A percentile compares a stretch with the other conserved stretches of the same genome.
Conservation (phyloP, 2,797 vertebrate genomes). For the Chiloscyllium punctatum region DNA sequence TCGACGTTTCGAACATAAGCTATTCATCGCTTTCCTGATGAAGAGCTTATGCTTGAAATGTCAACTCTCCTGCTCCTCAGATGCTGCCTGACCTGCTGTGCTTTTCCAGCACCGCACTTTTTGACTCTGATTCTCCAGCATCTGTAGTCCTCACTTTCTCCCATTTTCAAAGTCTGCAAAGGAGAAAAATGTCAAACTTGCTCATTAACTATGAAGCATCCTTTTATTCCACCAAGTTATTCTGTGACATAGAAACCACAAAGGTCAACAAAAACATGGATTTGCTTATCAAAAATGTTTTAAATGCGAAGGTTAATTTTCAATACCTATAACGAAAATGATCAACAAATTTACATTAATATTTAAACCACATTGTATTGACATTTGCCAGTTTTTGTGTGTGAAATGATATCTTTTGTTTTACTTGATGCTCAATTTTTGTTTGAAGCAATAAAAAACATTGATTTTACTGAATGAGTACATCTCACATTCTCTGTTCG, state of each 20-base stretch:
- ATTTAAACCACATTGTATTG: neutral
- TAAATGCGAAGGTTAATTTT: neutral
- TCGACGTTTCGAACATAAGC: no score
- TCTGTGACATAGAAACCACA: neutral
- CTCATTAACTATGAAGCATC: neutral
- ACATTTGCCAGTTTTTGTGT: neutral
- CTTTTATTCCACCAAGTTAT: neutral
- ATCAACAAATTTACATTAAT: neutral
- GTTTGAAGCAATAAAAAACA: neutral
- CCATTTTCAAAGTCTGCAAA: neutral
- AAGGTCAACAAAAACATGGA: neutral
- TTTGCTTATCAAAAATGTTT: neutral
- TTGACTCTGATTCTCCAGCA: no score
- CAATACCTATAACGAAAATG: neutral
- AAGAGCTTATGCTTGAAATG: no score
- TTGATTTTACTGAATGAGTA: neutral
- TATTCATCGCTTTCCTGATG: no score
- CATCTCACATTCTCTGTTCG: neutral
- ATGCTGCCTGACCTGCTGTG: no score
- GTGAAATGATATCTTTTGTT: neutral
- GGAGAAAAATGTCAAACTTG: neutral
- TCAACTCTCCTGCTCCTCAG: no score
- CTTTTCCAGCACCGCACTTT: no score
- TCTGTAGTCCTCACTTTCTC: no score
- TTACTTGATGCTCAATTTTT: neutral